These are phyloP conservation scores for Acleris sparsana DNA, from an alignment of 2,888 invertebrate species.

Conservation along the genomic window DNA sequence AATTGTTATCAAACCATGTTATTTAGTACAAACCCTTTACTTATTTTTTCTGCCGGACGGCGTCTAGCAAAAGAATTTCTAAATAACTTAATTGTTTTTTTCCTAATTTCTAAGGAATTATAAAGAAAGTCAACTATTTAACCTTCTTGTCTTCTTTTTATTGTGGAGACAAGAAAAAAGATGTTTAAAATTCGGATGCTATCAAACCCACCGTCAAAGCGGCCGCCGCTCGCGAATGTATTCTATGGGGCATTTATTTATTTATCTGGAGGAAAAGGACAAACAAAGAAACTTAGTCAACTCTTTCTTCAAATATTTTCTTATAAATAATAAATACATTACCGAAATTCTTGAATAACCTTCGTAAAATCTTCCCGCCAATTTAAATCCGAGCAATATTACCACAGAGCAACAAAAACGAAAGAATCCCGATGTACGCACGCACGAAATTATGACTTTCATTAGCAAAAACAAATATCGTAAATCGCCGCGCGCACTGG, in stretches of 20 bases:
- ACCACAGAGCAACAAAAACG: conserved; percentile 38
- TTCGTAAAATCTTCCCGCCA: conserved; percentile 18
- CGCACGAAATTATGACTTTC: conserved; percentile 56
- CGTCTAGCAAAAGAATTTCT: conserved; percentile 10
- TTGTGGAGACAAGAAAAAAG: conserved; percentile 43
- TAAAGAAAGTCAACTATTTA: conserved; percentile 35
- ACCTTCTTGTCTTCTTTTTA: conserved; percentile 34
- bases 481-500: conserved; percentile 72
- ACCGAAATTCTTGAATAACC: conserved; percentile 27
- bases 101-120: conserved; percentile 30
- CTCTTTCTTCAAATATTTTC: conserved; percentile 29
- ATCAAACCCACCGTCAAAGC: conserved; percentile 46
- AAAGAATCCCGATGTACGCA: conserved; percentile 41
- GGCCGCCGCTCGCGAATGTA: conserved; percentile 41
- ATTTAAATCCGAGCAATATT: conserved; percentile 35
- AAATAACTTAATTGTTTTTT: conserved; percentile 23
- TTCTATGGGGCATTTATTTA: conserved; percentile 36
- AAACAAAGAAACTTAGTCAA: conserved; percentile 25
- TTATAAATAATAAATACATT: conserved; percentile 34
- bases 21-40: no score
- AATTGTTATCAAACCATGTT: no score
- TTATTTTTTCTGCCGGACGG: not conserved
- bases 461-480: conserved; percentile 72
- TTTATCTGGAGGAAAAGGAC: conserved; percentile 22
- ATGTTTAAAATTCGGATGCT: conserved; percentile 51